Evolutionary conservation across 2,888 invertebrate species (phyloP), one percentile per base, ranked within the genome.

Genomic region (Malachius bipustulatus): DNA sequence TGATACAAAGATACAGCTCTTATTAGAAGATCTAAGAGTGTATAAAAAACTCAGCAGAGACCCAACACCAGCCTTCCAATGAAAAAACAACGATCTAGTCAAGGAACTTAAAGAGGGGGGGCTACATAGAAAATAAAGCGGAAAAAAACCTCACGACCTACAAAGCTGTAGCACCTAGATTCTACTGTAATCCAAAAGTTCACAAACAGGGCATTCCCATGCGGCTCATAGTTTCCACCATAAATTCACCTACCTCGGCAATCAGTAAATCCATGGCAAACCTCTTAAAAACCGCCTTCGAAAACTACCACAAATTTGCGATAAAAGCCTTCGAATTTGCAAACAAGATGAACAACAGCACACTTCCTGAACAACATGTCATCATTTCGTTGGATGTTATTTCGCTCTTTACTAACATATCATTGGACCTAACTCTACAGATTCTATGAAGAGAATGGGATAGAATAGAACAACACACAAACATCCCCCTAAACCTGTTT

Each of bases 381-480:
- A n/a, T 35, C 2, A 3, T 10, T 13, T 35, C 35, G 4, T 16
- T 35, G 24, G 29, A 35, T 29, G 35, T 15, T 2, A 14, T 30
- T 9, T 24, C 11, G 4, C 35, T 35, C 1, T 35, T 29, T 11
- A 35, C 35, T 3, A 35, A 35, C 19, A 30, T 35, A 14, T 28
- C 28, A 13, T n/a, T 4, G 4, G 26, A 34, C 3, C 9, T 19
- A 2, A 26, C n/a, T 10, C 2, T 4, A 4, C 4, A 19, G 3
- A 34, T 34, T 9, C 14, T 34, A 9, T 6, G 2, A 2, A 2
- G 3, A 4, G 6, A 34, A 14, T 34, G 34, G 34, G n/a, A 34
- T 2, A 19, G 34, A 10, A 26, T 34, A 2, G 8, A 9, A 4
- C 10, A 10, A 3, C 4, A 9, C 4, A 26, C 34, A 4, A 26